Conservation (phyloP, 2,113 vertebrate genomes). For the Columba janthina region DNA sequence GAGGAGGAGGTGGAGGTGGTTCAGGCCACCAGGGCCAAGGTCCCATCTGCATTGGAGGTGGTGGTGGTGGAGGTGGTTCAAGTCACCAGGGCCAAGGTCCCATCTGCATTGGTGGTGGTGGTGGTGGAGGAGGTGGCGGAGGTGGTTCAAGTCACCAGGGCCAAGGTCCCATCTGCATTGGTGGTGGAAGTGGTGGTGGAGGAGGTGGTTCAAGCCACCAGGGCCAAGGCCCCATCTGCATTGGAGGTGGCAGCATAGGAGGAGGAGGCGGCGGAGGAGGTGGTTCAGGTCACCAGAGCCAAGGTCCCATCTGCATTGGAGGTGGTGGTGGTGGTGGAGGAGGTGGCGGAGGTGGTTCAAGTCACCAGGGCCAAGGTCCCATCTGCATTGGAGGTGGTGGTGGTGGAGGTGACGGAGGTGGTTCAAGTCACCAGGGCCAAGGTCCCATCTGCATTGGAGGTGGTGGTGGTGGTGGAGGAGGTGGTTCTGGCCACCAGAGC, state of each 20-base stretch:
- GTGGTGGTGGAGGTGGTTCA: too few species aligned
- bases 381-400: not conserved
- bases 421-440: fast-evolving
- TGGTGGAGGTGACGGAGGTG: too few species aligned
- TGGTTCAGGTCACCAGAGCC: not conserved
- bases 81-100: too few species aligned
- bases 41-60: too few species aligned
- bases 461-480: not conserved
- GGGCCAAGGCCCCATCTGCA: fast-evolving
- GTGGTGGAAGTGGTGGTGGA: not conserved
- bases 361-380: fast-evolving
- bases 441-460: not conserved
- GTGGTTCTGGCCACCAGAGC: fast-evolving
- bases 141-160: too few species aligned
- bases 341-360: not conserved
- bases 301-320: not conserved
- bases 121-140: too few species aligned
- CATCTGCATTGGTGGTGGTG: too few species aligned
- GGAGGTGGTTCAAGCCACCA: not conserved
- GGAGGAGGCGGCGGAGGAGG: not conserved
- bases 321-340: not conserved
- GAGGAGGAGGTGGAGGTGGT: too few species aligned
- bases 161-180: too few species aligned
- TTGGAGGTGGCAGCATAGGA: not conserved
- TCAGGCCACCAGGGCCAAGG: too few species aligned